Evolutionary conservation across 2,113 vertebrate species (phyloP).

Genomic region (Patagioenas fasciata): DNA sequence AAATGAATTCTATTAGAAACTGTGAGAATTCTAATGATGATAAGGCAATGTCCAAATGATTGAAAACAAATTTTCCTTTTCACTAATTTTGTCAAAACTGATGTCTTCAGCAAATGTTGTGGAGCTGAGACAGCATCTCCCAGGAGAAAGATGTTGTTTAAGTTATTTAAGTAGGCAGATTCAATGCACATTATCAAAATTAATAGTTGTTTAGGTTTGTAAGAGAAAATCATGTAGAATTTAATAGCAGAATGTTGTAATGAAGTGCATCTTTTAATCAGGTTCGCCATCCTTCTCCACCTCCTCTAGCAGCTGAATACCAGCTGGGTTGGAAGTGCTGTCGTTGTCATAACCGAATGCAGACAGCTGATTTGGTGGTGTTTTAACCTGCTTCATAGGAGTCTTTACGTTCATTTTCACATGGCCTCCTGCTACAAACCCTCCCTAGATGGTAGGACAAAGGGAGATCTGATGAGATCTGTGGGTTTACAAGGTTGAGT

Average conservation of each 20-base stretch:
- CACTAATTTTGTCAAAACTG: neutral
- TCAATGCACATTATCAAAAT: neutral
- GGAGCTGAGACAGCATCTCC: neutral
- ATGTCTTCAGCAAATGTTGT: neutral
- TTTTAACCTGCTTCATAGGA: neutral
- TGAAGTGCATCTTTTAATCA: constrained; percentile 15
- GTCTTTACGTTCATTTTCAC: neutral
- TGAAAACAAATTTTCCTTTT: neutral
- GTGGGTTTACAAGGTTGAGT: constrained; percentile 9
- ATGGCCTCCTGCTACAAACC: neutral
- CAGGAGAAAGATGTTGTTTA: neutral
- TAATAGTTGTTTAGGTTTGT: neutral
- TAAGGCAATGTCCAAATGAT: neutral
- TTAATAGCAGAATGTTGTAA: neutral
- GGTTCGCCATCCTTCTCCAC: neutral
- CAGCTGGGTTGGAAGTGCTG: constrained; percentile 3
- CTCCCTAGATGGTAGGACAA: neutral
- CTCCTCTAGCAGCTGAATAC: constrained; percentile 10
- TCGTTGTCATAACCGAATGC: neutral
- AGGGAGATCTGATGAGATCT: neutral
- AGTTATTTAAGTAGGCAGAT: neutral
- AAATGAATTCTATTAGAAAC: neutral
- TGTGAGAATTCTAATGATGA: neutral
- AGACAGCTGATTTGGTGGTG: neutral
- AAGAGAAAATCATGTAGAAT: neutral